Evolutionary conservation across 2,888 invertebrate genomes (phyloP), one percentile per base, ranked within the genome.

Genomic region (Cataglyphis cursor): DNA sequence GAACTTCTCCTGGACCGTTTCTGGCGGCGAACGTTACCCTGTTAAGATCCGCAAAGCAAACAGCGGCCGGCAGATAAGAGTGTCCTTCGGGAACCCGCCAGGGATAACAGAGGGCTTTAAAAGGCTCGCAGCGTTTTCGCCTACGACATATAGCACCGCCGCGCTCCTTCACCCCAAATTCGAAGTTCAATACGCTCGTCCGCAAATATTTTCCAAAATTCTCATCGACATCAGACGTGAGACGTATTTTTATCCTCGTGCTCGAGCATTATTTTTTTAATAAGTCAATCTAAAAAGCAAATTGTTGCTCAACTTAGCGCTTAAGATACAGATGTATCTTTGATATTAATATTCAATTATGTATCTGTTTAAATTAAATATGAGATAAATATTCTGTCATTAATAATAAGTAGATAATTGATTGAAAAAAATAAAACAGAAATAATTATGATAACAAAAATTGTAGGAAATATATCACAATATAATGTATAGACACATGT

Each of bases 31-130:
- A 86, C 86, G 84, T 88, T 90, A 91, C 88, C 89, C 87, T 89
- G 89, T 89, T 90, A 92, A 92, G 91, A 93, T 93, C 93, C 91
- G 90, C 92, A 93, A 93, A 91, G 91, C 91, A 92, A 93, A 92
- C 91, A 92, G 85, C 90, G 86, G 75, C 70, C 75, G 66, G 78
- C 75, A 91, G 92, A 92, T 92, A 93, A 93, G 90, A 93, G 91
- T 88, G 90, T 91, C 92, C 92, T 92, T 91, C 90, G 92, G 91
- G 91, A 91, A 86, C 88, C 89, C 85, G 89, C 90, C 88, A 92
- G 92, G 90, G 91, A 93, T 91, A 94, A 94, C 92, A 91, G 86
- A 85, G 88, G 90, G 89, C 90, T 93, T 92, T 92, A 90, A 91
- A 94, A 93, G 93, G 89, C 91, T 92, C 91, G 89, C 82, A 84